Percentiles rank a stretch among this genome's conserved stretches.
These are phyloP conservation scores for Heliopora coerulea DNA, from an alignment of 92 coral and sea anemone genomes.

Conservation along the genomic window DNA sequence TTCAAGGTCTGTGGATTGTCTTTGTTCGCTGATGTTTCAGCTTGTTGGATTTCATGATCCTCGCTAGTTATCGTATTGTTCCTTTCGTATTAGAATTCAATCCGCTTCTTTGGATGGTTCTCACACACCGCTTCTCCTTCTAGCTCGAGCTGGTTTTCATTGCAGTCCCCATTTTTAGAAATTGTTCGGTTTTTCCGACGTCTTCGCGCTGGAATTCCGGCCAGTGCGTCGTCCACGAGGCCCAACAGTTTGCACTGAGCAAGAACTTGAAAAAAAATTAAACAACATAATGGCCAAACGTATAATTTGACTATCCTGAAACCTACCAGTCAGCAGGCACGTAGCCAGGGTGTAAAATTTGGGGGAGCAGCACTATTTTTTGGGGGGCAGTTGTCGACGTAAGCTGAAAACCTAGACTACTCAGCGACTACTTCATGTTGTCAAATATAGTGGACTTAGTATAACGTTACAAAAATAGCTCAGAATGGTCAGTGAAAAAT, in stretches of 20 bases:
- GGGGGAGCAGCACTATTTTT: too few species aligned
- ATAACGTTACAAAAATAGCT: too few species aligned
- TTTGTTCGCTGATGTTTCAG: background rate
- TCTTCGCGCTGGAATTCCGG: conserved; percentile 58
- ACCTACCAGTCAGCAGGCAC: too few species aligned
- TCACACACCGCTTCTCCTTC: background rate
- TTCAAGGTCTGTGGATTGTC: background rate
- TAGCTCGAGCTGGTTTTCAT: background rate
- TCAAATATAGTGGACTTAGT: too few species aligned
- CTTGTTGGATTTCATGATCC: background rate
- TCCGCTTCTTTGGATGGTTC: background rate
- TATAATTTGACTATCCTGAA: too few species aligned
- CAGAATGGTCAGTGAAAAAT: too few species aligned
- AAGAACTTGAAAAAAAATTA: conserved; percentile 50
- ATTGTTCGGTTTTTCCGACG: conserved; percentile 26
- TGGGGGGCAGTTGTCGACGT: too few species aligned
- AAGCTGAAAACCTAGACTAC: too few species aligned
- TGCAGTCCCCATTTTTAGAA: background rate
- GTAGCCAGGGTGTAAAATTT: too few species aligned
- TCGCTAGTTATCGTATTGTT: background rate
- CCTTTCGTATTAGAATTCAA: background rate
- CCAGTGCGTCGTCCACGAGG: conserved; percentile 56
- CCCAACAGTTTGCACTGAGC: conserved; percentile 76
- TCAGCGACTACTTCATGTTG: too few species aligned
- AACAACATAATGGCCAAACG: too few species aligned